Percentiles rank a stretch among this genome's conserved stretches.
These are phyloP conservation scores for Herpailurus yagouaroundi DNA, from an alignment of 2,113 vertebrate genomes.

Conservation along the genomic window DNA sequence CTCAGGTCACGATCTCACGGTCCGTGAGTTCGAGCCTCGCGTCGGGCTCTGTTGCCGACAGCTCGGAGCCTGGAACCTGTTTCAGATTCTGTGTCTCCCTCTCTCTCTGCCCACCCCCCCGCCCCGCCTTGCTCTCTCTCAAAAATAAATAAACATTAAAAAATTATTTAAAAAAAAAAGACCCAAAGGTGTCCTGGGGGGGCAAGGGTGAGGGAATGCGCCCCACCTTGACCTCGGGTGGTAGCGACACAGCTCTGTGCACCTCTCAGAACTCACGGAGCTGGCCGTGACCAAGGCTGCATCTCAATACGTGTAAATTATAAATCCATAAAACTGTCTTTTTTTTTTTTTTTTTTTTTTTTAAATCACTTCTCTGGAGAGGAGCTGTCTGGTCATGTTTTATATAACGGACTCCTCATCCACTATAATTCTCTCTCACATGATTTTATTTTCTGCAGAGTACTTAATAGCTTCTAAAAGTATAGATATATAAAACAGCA, in stretches of 20 bases:
- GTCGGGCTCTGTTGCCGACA: too few relatives aligned
- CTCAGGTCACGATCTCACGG: too few relatives aligned
- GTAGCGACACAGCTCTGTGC: too few relatives aligned
- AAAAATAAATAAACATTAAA: too few relatives aligned
- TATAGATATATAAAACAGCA: neutral
- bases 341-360: too few relatives aligned
- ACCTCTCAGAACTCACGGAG: neutral
- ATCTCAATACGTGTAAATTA: neutral
- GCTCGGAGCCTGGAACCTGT: too few relatives aligned
- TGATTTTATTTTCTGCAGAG: neutral
- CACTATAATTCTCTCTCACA: neutral
- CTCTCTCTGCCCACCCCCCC: too few relatives aligned
- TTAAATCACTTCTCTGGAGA: neutral
- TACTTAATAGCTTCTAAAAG: neutral
- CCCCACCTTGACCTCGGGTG: accelerated
- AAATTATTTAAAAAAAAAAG: too few relatives aligned
- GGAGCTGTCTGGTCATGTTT: neutral
- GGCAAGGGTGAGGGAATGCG: accelerated
- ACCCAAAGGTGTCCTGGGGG: neutral
- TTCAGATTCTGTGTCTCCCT: too few relatives aligned
- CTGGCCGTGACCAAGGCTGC: neutral
- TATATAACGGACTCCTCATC: neutral
- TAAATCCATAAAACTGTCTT: neutral
- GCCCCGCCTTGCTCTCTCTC: too few relatives aligned
- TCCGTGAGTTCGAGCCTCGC: accelerated